Evolutionary conservation across 1,140 invertebrate species (phyloP).

Genomic region (Drosophila arawakana): DNA sequence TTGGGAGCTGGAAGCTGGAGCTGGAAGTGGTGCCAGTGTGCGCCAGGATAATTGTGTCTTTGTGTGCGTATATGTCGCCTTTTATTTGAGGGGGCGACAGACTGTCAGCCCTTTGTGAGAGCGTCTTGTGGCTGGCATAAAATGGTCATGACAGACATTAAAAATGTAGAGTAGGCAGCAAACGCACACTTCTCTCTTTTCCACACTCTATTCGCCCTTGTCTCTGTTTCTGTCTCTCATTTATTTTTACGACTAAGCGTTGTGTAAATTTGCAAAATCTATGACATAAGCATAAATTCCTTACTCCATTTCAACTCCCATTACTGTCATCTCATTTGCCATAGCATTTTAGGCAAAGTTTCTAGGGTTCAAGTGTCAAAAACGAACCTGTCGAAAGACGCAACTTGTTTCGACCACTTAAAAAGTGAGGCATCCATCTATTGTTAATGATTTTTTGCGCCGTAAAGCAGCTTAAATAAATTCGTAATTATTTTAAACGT

Average conservation of each 20-base stretch:
- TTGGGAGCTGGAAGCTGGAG: not conserved
- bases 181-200: conserved; percentile 15
- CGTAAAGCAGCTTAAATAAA: conserved; percentile 81
- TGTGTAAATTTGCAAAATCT: conserved; percentile 71
- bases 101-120: conserved; percentile 41
- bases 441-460: conserved; percentile 69
- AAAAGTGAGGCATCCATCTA: conserved; percentile 43
- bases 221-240: conserved; percentile 18
- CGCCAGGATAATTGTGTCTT: conserved; percentile 67
- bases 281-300: conserved; percentile 78
- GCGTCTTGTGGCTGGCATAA: conserved; percentile 56
- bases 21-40: conserved; percentile 15
- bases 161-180: conserved; percentile 70
- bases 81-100: conserved; percentile 10
- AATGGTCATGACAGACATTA: conserved; percentile 69
- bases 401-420: conserved; percentile 15
- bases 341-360: not conserved
- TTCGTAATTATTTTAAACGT: conserved; percentile 82
- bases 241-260: conserved; percentile 72
- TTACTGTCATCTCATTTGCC: conserved; percentile 1
- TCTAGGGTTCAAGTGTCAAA: conserved; percentile 9
- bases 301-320: not conserved
- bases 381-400: conserved; percentile 3
- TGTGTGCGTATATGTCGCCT: conserved; percentile 47
- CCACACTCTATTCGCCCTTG: not conserved